Conservation (phyloP, 2,113 vertebrate genomes). For the Arenaria interpres region DNA sequence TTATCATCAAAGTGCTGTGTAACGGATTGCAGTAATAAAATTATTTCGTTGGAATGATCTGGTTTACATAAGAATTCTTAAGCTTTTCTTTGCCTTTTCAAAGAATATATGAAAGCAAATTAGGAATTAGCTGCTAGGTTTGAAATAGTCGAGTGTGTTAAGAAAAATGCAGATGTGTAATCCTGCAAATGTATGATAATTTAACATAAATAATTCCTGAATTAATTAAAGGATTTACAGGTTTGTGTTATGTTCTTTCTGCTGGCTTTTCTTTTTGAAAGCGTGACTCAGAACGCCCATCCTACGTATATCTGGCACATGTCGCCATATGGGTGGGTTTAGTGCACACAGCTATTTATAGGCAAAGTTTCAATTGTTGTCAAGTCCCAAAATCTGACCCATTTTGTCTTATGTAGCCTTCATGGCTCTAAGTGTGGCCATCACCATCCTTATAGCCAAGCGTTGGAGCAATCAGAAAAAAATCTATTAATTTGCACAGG, state of each 20-base stretch:
- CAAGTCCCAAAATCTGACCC: neutral
- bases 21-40: conserved; percentile 41
- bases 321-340: neutral
- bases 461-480: neutral
- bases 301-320: conserved; percentile 53
- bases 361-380: neutral
- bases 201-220: conserved; percentile 60
- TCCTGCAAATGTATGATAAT: conserved; percentile 60
- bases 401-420: neutral
- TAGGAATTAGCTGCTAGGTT: conserved; percentile 40
- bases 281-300: conserved; percentile 44
- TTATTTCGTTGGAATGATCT: conserved; percentile 47
- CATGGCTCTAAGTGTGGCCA: neutral
- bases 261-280: conserved; percentile 58
- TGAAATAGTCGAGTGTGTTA: conserved; percentile 51
- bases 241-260: conserved; percentile 56
- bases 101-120: conserved; percentile 47
- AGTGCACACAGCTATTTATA: conserved; percentile 12
- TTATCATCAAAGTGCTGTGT: conserved; percentile 33
- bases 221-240: conserved; percentile 68
- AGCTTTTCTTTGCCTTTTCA: conserved; percentile 47
- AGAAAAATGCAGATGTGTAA: conserved; percentile 66
- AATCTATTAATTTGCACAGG: neutral
- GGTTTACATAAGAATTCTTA: conserved; percentile 49
- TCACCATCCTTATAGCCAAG: neutral